Conservation (phyloP, 2,797 vertebrate species). For the Knipowitschia caucasica region DNA sequence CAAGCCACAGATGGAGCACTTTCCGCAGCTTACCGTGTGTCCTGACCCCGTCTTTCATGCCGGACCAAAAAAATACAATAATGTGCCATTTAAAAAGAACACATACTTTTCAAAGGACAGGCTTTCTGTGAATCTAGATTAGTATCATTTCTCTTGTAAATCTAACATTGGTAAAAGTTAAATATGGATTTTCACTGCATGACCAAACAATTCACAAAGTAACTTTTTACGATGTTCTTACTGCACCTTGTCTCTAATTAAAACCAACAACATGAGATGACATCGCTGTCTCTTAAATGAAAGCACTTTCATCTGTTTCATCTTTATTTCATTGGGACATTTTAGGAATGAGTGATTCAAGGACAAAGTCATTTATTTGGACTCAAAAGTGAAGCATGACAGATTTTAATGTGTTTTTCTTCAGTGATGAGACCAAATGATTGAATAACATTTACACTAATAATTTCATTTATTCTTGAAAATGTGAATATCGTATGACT, state of each 20-base stretch:
- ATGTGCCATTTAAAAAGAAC: slow-evolving; percentile 55
- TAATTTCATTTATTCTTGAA: too few relatives aligned
- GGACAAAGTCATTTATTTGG: neutral
- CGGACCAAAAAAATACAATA: slow-evolving; percentile 69
- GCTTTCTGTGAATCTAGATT: slow-evolving; percentile 47
- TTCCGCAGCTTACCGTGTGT: slow-evolving; percentile 73
- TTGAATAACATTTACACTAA: too few relatives aligned
- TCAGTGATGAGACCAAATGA: neutral
- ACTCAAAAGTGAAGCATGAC: neutral
- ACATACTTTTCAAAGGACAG: slow-evolving; percentile 49
- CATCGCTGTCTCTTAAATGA: neutral
- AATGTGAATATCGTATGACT: too few relatives aligned
- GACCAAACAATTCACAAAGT: neutral
- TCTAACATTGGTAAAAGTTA: slow-evolving; percentile 26
- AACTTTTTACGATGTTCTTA: neutral
- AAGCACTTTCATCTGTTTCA: neutral
- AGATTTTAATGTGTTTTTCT: neutral
- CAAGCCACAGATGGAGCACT: slow-evolving; percentile 70
- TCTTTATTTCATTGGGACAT: neutral
- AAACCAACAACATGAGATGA: neutral
- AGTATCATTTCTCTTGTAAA: slow-evolving; percentile 14
- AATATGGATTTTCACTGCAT: slow-evolving; percentile 4
- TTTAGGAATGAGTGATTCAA: neutral
- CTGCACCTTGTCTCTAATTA: neutral
- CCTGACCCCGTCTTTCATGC: slow-evolving; percentile 63